These are phyloP conservation scores for Hemiprocne comata DNA, from an alignment of 2,113 vertebrate genomes.

Conservation along the genomic window DNA sequence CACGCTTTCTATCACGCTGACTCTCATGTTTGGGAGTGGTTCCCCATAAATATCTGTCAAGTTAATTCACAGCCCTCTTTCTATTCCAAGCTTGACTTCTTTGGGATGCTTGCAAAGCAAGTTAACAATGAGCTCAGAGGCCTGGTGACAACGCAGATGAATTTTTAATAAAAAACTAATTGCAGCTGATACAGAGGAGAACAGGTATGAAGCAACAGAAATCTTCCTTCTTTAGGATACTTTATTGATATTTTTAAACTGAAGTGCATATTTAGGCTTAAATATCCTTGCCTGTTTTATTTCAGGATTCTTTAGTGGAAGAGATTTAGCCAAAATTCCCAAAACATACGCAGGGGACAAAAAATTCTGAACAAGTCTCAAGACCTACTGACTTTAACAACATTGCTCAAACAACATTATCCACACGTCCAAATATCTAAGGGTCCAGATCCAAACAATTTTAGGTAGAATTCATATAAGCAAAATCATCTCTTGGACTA, in stretches of 20 bases:
- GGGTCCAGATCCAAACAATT: not conserved
- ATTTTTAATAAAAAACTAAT: not conserved
- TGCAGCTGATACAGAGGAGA: not conserved
- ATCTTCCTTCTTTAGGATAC: not conserved
- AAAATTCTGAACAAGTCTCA: not conserved
- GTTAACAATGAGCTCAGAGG: not conserved
- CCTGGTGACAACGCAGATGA: not conserved
- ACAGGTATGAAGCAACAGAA: not conserved
- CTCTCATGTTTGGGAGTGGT: conserved; percentile 25
- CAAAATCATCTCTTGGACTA: not conserved
- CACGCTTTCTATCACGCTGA: not conserved
- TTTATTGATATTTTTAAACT: not conserved
- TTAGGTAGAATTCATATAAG: not conserved
- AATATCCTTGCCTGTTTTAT: not conserved
- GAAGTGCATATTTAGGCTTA: not conserved
- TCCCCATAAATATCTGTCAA: conserved; percentile 1
- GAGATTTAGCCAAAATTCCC: not conserved
- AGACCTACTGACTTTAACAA: not conserved
- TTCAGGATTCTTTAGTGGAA: not conserved
- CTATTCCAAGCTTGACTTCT: not conserved
- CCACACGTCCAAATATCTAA: not conserved
- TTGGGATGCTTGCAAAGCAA: conserved; percentile 20
- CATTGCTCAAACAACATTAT: not conserved
- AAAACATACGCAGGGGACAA: not conserved
- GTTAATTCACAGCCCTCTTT: not conserved